These are phyloP conservation scores for Polietes domitor DNA, from an alignment of 2,888 invertebrate genomes.

Conservation along the genomic window DNA sequence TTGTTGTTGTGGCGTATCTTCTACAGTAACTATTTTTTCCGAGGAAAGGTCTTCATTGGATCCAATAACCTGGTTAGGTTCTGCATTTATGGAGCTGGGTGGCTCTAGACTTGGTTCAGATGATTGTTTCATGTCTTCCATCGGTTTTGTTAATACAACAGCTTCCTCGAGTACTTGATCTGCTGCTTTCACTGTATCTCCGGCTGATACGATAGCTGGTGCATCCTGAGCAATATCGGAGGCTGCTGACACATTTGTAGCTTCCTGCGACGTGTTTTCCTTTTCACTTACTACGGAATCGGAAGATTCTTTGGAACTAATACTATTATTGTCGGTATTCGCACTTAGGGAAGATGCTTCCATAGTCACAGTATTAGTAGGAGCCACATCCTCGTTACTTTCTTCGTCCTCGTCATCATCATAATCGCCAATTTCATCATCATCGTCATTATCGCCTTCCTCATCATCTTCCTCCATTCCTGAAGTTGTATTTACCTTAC, in stretches of 20 bases:
- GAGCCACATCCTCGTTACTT: constrained; percentile 42
- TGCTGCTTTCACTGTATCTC: background rate
- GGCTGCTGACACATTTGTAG: background rate
- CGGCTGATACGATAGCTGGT: background rate
- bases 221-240: background rate
- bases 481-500: background rate
- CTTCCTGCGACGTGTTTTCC: background rate
- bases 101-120: background rate
- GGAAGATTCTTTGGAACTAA: background rate
- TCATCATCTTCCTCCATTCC: constrained; percentile 70
- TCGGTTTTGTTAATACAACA: too few relatives aligned
- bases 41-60: background rate
- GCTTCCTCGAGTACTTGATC: background rate
- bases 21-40: background rate
- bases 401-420: constrained; percentile 67
- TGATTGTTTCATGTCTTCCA: background rate
- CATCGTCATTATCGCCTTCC: constrained; percentile 69
- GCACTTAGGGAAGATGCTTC: background rate
- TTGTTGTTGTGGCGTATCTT: background rate
- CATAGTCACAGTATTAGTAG: background rate
- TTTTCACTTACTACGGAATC: background rate
- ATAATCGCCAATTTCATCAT: constrained; percentile 69
- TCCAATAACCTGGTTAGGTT: background rate
- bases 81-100: background rate
- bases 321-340: background rate